A percentile compares a stretch with the other conserved stretches of the same genome.
phyloP scores from a whole-genome alignment of 2,113 vertebrate genomes.

The Rhodinocichla rosea region DNA sequence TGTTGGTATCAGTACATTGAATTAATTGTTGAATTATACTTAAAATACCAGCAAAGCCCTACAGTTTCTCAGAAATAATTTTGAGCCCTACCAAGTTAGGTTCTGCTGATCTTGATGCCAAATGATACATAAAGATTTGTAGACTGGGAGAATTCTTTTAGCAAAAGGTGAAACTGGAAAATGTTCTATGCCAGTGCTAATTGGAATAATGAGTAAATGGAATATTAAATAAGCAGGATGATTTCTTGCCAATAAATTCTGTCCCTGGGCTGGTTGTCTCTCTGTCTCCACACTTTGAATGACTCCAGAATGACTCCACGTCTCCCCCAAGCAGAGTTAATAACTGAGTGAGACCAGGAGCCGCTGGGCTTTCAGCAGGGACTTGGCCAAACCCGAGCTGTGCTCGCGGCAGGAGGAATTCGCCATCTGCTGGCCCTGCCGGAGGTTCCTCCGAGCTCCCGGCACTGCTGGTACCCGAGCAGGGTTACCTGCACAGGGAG shows the following conservation, averaged over 20 bases:
- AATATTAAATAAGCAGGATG: not conserved
- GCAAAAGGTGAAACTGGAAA: not conserved
- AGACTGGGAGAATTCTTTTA: not conserved
- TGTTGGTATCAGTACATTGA: not conserved
- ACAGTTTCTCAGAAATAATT: not conserved
- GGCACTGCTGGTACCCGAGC: fast-evolving
- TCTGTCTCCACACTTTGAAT: fast-evolving
- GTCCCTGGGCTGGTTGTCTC: not conserved
- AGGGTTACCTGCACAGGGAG: not conserved
- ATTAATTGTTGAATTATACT: not conserved
- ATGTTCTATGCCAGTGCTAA: not conserved
- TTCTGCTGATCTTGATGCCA: not conserved
- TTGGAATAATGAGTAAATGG: not conserved
- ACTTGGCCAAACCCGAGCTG: fast-evolving
- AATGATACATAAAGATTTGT: not conserved
- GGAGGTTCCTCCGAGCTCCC: not conserved
- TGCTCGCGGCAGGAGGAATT: not conserved
- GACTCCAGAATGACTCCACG: not conserved
- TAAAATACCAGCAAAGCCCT: not conserved
- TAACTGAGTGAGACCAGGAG: not conserved
- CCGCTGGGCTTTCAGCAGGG: not conserved
- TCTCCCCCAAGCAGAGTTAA: not conserved
- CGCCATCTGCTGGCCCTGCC: conserved; percentile 5
- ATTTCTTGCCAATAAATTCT: not conserved
- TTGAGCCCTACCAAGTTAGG: not conserved